Evolutionary conservation across 2,113 vertebrate species (phyloP).

Genomic region (Rhabdomys dilectus): DNA sequence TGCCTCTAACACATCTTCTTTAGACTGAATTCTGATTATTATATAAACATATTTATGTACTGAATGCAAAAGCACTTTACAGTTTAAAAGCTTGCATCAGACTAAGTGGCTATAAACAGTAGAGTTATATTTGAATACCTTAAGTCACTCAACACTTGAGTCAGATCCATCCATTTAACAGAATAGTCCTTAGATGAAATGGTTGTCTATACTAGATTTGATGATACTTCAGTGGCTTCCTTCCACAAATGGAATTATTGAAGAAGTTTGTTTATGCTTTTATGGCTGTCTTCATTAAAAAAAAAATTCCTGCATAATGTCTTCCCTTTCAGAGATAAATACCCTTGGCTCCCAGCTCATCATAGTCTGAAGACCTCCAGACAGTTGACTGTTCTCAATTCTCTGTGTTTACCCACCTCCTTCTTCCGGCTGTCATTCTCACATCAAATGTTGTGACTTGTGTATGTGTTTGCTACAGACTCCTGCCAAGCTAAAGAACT

Average conservation of each 20-base stretch:
- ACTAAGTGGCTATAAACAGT: constrained; percentile 25
- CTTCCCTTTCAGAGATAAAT: neutral
- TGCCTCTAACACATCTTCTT: neutral
- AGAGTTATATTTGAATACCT: constrained; percentile 38
- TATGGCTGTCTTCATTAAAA: neutral
- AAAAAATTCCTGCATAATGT: neutral
- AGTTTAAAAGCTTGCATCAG: neutral
- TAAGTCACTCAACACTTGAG: neutral
- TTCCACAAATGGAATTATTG: neutral
- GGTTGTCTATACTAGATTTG: neutral
- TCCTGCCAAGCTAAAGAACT: constrained; percentile 92
- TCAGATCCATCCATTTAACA: neutral
- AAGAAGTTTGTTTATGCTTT: neutral
- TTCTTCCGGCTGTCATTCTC: constrained; percentile 16
- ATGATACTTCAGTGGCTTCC: neutral
- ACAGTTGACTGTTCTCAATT: neutral
- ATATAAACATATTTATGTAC: neutral
- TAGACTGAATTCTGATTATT: neutral
- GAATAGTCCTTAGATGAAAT: neutral
- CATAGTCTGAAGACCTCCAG: neutral
- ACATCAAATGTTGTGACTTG: neutral
- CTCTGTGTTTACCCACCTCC: neutral
- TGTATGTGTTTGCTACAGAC: constrained; percentile 84
- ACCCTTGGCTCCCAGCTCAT: neutral
- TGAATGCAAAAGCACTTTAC: neutral